phyloP scores from a whole-genome alignment of 2,113 vertebrate genomes.

The Hemibagrus wyckioides region DNA sequence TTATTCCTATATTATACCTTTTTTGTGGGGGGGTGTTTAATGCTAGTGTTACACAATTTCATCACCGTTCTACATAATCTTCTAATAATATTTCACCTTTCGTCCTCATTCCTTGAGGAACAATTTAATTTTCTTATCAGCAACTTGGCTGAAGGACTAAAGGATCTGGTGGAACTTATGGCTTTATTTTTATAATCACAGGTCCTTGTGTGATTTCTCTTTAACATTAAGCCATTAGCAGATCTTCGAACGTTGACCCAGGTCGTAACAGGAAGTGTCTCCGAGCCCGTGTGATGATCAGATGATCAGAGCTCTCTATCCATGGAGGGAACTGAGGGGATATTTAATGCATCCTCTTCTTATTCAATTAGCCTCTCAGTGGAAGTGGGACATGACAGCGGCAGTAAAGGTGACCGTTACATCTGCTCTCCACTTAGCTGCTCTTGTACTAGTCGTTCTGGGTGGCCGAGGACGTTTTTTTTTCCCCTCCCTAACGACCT shows the following conservation, averaged over 20 bases:
- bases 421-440: conserved; percentile 27
- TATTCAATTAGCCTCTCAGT: conserved; percentile 49
- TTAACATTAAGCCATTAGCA: conserved; percentile 45
- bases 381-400: conserved; percentile 30
- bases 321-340: conserved; percentile 30
- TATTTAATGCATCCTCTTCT: conserved; percentile 52
- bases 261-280: conserved; percentile 47
- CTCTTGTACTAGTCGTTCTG: conserved; percentile 27
- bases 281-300: conserved; percentile 32
- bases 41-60: too few species aligned
- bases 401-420: conserved; percentile 34
- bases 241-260: conserved; percentile 51
- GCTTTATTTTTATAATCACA: too few species aligned
- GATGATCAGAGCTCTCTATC: conserved; percentile 37
- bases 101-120: too few species aligned
- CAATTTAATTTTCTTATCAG: too few species aligned
- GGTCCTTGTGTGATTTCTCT: background rate
- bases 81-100: too few species aligned
- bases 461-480: background rate
- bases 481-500: conserved; percentile 14
- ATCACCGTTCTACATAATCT: too few species aligned
- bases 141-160: too few species aligned
- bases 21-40: too few species aligned
- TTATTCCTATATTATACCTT: too few species aligned
- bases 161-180: too few species aligned